Conservation (phyloP, 2,888 invertebrate species). For the Agrypnus murinus region DNA sequence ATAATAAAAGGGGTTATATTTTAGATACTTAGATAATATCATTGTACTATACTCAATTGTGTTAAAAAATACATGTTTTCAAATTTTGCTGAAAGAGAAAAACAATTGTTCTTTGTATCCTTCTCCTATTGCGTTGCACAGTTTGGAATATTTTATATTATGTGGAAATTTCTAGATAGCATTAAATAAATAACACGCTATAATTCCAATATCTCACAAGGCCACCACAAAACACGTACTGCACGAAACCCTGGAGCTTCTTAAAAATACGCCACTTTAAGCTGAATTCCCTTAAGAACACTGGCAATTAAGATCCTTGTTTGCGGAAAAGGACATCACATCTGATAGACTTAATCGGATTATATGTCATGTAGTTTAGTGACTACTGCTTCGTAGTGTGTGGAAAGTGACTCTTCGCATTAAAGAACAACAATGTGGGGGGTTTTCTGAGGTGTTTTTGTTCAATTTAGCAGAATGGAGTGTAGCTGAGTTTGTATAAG, state of each 20-base stretch:
- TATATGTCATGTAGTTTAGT: conserved; percentile 25
- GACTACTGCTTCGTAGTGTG: not conserved
- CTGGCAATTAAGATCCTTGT: conserved; percentile 39
- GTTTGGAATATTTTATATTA: not conserved
- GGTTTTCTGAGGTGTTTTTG: no score
- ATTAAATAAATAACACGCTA: not conserved
- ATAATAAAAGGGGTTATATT: no score
- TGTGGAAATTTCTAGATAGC: no score
- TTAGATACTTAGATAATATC: no score
- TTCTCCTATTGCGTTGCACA: no score
- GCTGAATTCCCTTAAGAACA: conserved; percentile 16
- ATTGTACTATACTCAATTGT: no score
- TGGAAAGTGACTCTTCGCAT: conserved; percentile 4
- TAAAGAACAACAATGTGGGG: not conserved
- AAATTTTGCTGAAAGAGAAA: no score
- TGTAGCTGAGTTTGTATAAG: no score
- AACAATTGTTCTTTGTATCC: no score
- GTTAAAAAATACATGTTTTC: no score
- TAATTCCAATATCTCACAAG: not conserved
- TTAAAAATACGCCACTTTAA: conserved; percentile 17
- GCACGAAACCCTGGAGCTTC: conserved; percentile 16
- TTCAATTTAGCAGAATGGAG: no score
- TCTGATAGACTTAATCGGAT: conserved; percentile 40
- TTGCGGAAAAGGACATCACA: conserved; percentile 32
- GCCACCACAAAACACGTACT: conserved; percentile 3